Evolutionary conservation across 2,113 vertebrate species (phyloP).

Genomic region (Elaphurus davidianus): DNA sequence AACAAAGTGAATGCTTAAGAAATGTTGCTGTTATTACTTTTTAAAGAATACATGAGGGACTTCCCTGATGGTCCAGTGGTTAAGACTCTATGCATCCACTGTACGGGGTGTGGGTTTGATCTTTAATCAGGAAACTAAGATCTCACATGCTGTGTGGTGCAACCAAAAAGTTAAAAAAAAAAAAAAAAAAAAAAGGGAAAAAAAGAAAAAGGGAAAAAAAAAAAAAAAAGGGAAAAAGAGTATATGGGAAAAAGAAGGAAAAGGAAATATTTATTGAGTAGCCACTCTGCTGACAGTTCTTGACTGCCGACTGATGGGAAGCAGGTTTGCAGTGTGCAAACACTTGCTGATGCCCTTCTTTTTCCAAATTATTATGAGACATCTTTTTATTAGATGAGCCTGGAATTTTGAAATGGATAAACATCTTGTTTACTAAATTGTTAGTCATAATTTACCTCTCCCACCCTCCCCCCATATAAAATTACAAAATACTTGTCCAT

Average conservation of each 20-base stretch:
- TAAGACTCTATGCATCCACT: not conserved
- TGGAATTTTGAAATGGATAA: not conserved
- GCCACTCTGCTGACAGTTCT: not conserved
- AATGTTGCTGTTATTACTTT: not conserved
- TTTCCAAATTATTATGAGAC: not conserved
- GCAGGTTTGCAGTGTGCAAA: not conserved
- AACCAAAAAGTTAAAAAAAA: not conserved
- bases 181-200: not conserved
- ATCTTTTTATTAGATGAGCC: not conserved
- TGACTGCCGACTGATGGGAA: not conserved
- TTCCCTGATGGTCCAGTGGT: not conserved
- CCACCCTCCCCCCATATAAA: not conserved
- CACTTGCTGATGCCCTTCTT: not conserved
- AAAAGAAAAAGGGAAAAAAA: not conserved
- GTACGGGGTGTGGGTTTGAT: not conserved
- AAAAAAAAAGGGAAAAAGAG: not conserved
- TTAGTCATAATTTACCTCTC: not conserved
- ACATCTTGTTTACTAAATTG: not conserved
- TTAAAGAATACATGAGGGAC: not conserved
- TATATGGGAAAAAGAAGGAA: not conserved
- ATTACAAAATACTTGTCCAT: not conserved
- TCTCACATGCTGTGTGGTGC: not conserved
- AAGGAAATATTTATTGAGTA: not conserved
- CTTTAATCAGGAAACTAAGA: not conserved
- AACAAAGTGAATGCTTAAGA: not conserved